Evolutionary conservation across 1,140 invertebrate genomes (phyloP), one percentile per base, ranked within the genome.

Genomic region (Forficula auricularia): DNA sequence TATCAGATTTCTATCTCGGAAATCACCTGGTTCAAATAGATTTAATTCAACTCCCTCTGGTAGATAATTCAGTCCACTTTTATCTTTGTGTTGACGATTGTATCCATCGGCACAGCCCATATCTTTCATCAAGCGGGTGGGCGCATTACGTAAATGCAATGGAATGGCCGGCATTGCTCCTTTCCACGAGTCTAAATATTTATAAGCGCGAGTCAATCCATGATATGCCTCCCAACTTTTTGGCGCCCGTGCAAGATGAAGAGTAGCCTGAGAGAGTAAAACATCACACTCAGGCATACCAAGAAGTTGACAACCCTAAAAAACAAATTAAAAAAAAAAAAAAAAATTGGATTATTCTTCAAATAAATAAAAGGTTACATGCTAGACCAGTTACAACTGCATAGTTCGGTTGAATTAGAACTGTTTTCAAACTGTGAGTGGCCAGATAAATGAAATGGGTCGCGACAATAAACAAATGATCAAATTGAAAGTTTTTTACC

Each of bases 201-300:
- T 52, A 48, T 77, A 75, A 8, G 75, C 76, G 46, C 65, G 65
- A 43, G 60, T 64, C 49, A 83, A 64, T 2, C 81, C 79, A 43
- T 65, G 50, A 54, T 82, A 78, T 36, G 77, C 73, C 51, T 82
- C 70, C 33, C 10, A 79, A 83, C 57, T 87, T 87, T 7, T 76
- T 72, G 12, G 82, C 79, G 52, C 77, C 55, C 30, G 34, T 6
- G 46, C 9, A 15, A 32, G 7, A 30, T 14, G 40, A 8, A 35
- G 35, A 49, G 20, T 38, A 2, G 7, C 3, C 54, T 87, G 80
- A 3, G 78, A 77, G 10, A 89, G 57, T 19, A 81, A 56, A 10
- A 84, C 75, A 58, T 82, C 75, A 57, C 78, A 77, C 52, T 87
- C 82, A 0, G 82, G 82, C 76, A 79, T 79, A 13, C 83, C 83